Base-by-base conservation (phyloP, 2,888 invertebrate species). In the Dolomedes plantarius region DNA sequence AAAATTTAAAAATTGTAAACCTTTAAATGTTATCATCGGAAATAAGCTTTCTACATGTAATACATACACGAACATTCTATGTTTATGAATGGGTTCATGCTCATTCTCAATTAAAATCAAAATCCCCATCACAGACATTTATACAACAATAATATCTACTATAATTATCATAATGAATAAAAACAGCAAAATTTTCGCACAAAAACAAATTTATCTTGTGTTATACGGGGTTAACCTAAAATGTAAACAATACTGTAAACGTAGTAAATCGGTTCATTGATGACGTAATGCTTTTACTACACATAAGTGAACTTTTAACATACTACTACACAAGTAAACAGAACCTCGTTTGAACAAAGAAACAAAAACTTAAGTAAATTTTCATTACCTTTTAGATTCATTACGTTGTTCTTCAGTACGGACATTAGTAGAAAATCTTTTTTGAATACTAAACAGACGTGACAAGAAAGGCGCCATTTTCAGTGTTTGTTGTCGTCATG, bases 401-500 rank as follows among this genome's bases (percentile, higher is more conserved):
- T 16, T 27, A 41, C 67, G 67, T 41, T 73, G 78, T 32, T 82
- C 81, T 67, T 86, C 86, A 2, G 67, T 39, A 27, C 75, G 78
- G n/a, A 79, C 68, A 80, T 75, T 86, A 32, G 73, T 23, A 62
- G 86, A 75, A 80, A 80, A 79, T 69, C 72, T 67, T 76, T 86
- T 86, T 39, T 80, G 86, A 72, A 80, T 79, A 27, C 68, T 80
- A 71, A 86, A 80, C 69, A 86, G 72, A 50, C 86, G 86, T 74
- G 86, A 86, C 72, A 86, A 86, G 79, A 86, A 80, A 71, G 86
- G 86, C 86, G 86, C 86, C 86, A 86, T 86, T 76, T 86, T 73
- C 86, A 75, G 62, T 69, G 79, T 82, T 82, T 87, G 75, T 87
- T 78, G 74, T 75, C 71, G 71, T 87, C 87, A 85, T 78, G 85